These are phyloP conservation scores for Narcine bancroftii DNA, from an alignment of 2,113 vertebrate species.

Conservation along the genomic window DNA sequence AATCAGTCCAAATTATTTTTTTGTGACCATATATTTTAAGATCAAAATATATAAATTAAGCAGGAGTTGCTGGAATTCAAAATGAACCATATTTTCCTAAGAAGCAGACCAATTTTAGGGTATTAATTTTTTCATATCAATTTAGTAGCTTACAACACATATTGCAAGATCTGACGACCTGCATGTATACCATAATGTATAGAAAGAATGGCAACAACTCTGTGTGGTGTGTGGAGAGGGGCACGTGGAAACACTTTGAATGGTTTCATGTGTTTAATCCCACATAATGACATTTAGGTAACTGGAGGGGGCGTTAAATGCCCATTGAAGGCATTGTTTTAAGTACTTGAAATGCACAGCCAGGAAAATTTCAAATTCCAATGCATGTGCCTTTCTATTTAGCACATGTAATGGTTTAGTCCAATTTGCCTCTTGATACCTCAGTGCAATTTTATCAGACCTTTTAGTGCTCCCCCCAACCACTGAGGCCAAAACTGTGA, in stretches of 20 bases:
- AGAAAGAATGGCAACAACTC: neutral
- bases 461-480: conserved; percentile 9
- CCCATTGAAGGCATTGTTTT: neutral
- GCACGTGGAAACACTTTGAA: neutral
- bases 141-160: neutral
- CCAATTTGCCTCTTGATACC: neutral
- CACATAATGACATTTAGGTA: neutral
- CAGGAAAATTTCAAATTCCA: neutral
- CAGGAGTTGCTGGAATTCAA: neutral
- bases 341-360: neutral
- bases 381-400: neutral
- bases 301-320: neutral
- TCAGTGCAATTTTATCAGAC: conserved; percentile 13
- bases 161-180: neutral
- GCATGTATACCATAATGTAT: neutral
- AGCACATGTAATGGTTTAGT: conserved; percentile 5
- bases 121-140: neutral
- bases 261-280: neutral
- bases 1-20: neutral
- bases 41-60: neutral
- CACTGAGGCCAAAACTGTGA: conserved; percentile 26
- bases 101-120: neutral
- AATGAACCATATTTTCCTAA: neutral
- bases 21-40: neutral
- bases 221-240: neutral